A percentile compares a stretch with the other conserved stretches of the same genome.
phyloP scores from a whole-genome alignment of 2,113 vertebrate species.

The Hymenochirus boettgeri region DNA sequence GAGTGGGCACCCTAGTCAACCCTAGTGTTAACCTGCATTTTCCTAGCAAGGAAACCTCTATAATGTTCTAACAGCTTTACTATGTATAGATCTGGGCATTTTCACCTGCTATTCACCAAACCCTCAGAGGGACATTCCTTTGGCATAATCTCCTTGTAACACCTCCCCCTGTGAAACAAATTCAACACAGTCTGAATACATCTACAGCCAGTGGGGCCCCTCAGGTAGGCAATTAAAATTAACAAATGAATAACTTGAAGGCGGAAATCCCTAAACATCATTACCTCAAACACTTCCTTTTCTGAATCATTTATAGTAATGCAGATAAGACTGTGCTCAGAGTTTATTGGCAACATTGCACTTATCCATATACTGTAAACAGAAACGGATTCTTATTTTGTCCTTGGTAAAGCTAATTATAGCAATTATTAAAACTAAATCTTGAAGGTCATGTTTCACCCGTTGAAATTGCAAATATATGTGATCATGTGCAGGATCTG shows the following conservation, averaged over 20 bases:
- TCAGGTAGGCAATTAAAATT: too few species aligned
- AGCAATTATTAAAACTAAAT: neutral
- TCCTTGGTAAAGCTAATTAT: constrained; percentile 12
- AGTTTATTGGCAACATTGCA: constrained; percentile 25
- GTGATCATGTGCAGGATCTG: constrained; percentile 14
- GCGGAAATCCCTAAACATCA: neutral
- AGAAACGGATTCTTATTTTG: constrained; percentile 28
- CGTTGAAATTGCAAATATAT: constrained; percentile 1
- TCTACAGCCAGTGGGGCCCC: neutral
- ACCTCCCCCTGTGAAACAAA: neutral
- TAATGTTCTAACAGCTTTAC: too few species aligned
- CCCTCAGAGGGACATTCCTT: too few species aligned
- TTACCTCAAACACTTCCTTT: constrained; percentile 1
- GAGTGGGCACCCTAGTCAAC: too few species aligned
- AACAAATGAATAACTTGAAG: neutral
- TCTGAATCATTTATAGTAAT: neutral
- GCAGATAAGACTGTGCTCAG: too few species aligned
- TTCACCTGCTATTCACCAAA: too few species aligned
- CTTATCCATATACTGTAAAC: constrained; percentile 27
- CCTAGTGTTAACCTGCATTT: too few species aligned
- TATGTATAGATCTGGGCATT: too few species aligned
- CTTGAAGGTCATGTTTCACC: constrained; percentile 25
- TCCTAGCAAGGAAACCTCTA: too few species aligned
- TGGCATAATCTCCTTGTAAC: too few species aligned
- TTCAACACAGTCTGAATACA: neutral